phyloP scores from a whole-genome alignment of 1,140 invertebrate species.

The Zaprionus ghesquierei region DNA sequence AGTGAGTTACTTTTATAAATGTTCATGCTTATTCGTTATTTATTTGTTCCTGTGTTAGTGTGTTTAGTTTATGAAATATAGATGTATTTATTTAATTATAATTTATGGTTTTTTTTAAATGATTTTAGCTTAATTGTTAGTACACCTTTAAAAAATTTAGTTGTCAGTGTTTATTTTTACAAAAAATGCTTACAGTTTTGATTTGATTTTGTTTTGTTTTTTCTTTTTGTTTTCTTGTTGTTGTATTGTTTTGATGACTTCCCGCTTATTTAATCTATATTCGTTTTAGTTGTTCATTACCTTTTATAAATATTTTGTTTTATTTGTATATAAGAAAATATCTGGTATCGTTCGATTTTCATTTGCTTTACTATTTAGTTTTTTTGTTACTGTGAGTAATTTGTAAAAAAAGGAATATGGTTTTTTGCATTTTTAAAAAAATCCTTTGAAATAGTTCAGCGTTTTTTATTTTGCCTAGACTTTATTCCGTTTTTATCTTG shows the following conservation, averaged over 20 bases:
- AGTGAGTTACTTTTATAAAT: not conserved
- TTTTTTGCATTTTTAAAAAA: slow-evolving; percentile 65
- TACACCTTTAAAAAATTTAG: slow-evolving; percentile 67
- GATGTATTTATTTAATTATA: slow-evolving; percentile 17
- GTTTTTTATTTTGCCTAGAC: slow-evolving; percentile 19
- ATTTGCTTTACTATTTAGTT: slow-evolving; percentile 42
- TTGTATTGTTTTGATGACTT: slow-evolving; percentile 50
- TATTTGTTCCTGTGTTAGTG: slow-evolving; percentile 19
- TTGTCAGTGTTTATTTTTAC: slow-evolving; percentile 46
- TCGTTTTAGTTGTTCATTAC: slow-evolving; percentile 8
- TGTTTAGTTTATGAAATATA: slow-evolving; percentile 38
- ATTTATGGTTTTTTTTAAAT: slow-evolving; percentile 62
- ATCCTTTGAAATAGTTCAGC: slow-evolving; percentile 43
- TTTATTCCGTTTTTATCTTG: slow-evolving; percentile 39
- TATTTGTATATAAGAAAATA: slow-evolving; percentile 75
- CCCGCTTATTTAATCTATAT: slow-evolving; percentile 23
- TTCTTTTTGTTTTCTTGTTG: slow-evolving; percentile 36
- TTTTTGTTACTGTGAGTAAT: slow-evolving; percentile 31
- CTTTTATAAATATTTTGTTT: slow-evolving; percentile 29
- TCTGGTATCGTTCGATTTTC: slow-evolving; percentile 54
- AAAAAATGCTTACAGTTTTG: slow-evolving; percentile 71
- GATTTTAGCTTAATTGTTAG: slow-evolving; percentile 71
- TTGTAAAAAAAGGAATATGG: slow-evolving; percentile 74
- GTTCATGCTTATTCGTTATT: slow-evolving; percentile 24
- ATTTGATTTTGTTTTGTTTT: too few relatives aligned